Base-by-base conservation (phyloP, 2,113 vertebrate species). In the Atrichornis clamosus region DNA sequence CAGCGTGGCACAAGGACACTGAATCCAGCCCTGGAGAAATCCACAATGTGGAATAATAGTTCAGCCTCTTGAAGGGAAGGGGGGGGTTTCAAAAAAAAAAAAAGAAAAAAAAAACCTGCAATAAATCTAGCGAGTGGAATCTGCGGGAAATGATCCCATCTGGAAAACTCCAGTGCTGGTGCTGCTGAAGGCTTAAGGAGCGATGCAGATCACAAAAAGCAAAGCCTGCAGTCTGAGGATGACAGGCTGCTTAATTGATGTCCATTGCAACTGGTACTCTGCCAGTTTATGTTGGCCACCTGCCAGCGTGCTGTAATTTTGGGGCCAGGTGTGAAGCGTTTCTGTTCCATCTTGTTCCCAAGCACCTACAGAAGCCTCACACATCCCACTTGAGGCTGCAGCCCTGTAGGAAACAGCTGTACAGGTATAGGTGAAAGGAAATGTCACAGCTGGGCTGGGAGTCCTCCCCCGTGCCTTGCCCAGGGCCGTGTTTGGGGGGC, bases 291-390 rank as follows among this genome's bases (percentile, higher is more conserved):
- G 82, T 98, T 98, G 98, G 98, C 98, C 68, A 30, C 84, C 24
- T 70, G 97, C 98, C 98, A 98, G 98, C 97, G 91, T 98, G 96
- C 97, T 98, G 97, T 98, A 97, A 98, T 97, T 98, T 98, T 94
- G 98, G 97, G 98, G 97, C 98, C 98, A 98, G 98, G 98, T 98
- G 98, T 97, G 97, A 98, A 98, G 97, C 96, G 63, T 98, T 98
- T 98, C 97, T 98, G 98, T 98, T 97, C 96, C 94, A 67, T 98
- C 98, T 98, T 98, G 98, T 98, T 98, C 96, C 96, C 94, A 52
- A 97, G 97, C 97, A 98, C 98, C 97, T 98, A 96, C 96, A 97
- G 97, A 97, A 98, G 97, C 97, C 97, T 97, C 96, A 94, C 87
- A 75, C 95, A 90, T 97, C 97, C 97, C 96, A 96, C 96, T 97